phyloP scores from a whole-genome alignment of 1,140 invertebrate genomes.

The Drosophila rhopaloa region DNA sequence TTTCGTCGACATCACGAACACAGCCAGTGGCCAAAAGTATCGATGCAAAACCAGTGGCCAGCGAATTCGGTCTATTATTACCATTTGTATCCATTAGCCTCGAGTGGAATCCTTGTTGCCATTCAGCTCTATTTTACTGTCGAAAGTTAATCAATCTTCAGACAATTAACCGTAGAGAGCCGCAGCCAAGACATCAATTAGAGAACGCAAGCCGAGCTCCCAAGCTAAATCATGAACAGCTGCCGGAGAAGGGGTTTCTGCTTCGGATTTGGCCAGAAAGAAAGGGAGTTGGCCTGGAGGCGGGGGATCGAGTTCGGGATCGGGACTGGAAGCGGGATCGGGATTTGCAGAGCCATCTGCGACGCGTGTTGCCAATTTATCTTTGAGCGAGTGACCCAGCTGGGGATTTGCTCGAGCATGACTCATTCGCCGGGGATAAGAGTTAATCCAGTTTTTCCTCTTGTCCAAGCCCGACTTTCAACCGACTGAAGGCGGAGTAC shows the following conservation, averaged over 20 bases:
- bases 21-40: conserved; percentile 40
- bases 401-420: conserved; percentile 55
- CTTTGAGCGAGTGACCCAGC: conserved; percentile 60
- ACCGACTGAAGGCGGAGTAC: not conserved
- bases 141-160: conserved; percentile 67
- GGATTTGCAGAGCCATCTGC: conserved; percentile 46
- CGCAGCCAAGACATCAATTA: conserved; percentile 56
- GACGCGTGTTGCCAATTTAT: conserved; percentile 80
- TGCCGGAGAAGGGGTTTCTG: conserved; percentile 16
- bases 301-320: not conserved
- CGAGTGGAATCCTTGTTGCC: conserved; percentile 35
- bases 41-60: conserved; percentile 69
- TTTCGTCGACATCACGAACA: conserved; percentile 62
- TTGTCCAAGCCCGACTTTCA: not conserved
- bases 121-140: conserved; percentile 22
- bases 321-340: too few species aligned
- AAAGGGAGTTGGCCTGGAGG: conserved; percentile 9
- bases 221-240: conserved; percentile 33
- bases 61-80: conserved; percentile 59
- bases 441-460: conserved; percentile 66
- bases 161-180: conserved; percentile 62
- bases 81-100: conserved; percentile 64
- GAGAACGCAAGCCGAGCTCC: conserved; percentile 24
- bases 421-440: conserved; percentile 45
- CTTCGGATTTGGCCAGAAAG: conserved; percentile 7